Conservation (phyloP, 2,888 invertebrate genomes). For the Schrankia costaestrigalis region DNA sequence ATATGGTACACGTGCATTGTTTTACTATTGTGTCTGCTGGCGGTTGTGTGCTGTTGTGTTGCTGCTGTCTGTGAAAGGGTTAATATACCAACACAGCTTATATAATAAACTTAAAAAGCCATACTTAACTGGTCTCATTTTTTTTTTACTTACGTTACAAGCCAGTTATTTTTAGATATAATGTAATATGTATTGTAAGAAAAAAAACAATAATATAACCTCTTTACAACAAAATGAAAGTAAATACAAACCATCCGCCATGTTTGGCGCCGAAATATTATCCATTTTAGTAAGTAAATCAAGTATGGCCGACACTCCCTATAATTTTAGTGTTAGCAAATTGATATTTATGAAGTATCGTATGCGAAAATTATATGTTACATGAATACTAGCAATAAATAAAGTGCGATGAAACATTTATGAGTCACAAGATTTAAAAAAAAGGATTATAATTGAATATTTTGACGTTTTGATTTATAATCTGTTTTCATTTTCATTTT, state of each 20-base stretch:
- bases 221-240: conserved; percentile 3
- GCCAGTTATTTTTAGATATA: too few relatives aligned
- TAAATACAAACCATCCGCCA: conserved; percentile 10
- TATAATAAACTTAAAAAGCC: too few relatives aligned
- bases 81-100: too few relatives aligned
- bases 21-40: too few relatives aligned
- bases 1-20: too few relatives aligned
- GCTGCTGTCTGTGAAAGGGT: too few relatives aligned
- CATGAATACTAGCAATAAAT: conserved; percentile 34
- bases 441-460: conserved; percentile 6
- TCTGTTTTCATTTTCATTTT: background rate
- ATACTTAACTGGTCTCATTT: too few relatives aligned
- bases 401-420: conserved; percentile 19
- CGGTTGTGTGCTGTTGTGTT: too few relatives aligned
- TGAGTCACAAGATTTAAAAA: conserved; percentile 15
- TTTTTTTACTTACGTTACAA: too few relatives aligned
- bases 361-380: conserved; percentile 52
- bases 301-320: conserved; percentile 42
- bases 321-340: conserved; percentile 54
- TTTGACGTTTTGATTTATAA: background rate
- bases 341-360: conserved; percentile 58
- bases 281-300: conserved; percentile 42
- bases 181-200: too few relatives aligned
- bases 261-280: conserved; percentile 42
- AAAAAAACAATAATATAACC: background rate